Evolutionary conservation across 2,888 invertebrate genomes (phyloP).

Genomic region (Anthrax anthrax): DNA sequence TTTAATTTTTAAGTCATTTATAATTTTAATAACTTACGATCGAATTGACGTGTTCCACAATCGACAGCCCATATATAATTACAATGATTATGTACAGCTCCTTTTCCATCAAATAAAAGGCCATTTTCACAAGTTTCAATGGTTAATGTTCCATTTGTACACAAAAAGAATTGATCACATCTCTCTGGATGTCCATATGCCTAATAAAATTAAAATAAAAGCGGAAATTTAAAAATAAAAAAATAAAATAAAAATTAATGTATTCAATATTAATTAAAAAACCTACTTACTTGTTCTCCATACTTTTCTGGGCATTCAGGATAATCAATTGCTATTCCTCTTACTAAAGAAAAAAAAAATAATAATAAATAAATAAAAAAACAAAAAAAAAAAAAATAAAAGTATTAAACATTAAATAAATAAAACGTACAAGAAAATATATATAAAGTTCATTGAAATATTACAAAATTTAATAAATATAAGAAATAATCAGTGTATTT

Average conservation of each 20-base stretch:
- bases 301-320: constrained; percentile 68
- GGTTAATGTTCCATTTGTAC: constrained; percentile 79
- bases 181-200: constrained; percentile 77
- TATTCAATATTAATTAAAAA: background rate
- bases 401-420: no score
- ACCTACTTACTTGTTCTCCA: constrained; percentile 46
- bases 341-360: constrained; percentile 36
- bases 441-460: no score
- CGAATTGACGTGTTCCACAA: constrained; percentile 66
- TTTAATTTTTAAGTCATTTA: background rate
- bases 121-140: constrained; percentile 87
- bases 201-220: constrained; percentile 23
- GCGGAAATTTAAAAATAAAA: background rate
- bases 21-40: constrained; percentile 46
- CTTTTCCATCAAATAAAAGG: constrained; percentile 78
- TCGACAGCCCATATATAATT: constrained; percentile 89
- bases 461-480: no score
- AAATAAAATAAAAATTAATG: no score
- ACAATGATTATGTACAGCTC: constrained; percentile 80
- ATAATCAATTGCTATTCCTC: constrained; percentile 46
- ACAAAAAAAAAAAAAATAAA: constrained; percentile 1
- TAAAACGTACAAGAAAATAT: no score
- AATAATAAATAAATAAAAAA: background rate
- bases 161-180: constrained; percentile 81
- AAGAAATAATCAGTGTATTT: no score